phyloP scores from a whole-genome alignment of 2,888 invertebrate genomes.

The Andricus curvator region DNA sequence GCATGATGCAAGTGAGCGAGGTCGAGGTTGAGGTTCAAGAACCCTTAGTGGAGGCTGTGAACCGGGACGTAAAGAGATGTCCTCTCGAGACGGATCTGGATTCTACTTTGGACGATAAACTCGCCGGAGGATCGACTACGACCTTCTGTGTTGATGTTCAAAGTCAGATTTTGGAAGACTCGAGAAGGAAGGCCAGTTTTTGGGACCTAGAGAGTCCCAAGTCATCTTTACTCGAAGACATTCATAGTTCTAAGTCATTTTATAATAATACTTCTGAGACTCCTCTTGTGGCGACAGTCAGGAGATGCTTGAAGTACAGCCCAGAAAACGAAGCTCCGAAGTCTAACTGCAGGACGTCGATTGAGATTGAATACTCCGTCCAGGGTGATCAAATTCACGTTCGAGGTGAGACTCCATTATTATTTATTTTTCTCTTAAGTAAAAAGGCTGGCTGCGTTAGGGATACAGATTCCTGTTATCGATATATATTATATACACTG shows the following conservation, averaged over 20 bases:
- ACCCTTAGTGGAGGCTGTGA: constrained; percentile 69
- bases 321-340: constrained; percentile 68
- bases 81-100: constrained; percentile 74
- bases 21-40: constrained; percentile 49
- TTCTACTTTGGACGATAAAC: constrained; percentile 60
- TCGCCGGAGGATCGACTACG: constrained; percentile 37
- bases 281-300: constrained; percentile 74
- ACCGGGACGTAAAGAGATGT: constrained; percentile 71
- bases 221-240: constrained; percentile 71
- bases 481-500: too few relatives aligned
- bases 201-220: constrained; percentile 75
- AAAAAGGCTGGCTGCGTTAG: too few relatives aligned
- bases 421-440: neutral
- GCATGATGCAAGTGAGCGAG: constrained; percentile 50
- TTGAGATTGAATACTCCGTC: constrained; percentile 83
- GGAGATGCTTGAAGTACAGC: constrained; percentile 75
- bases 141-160: constrained; percentile 12
- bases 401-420: constrained; percentile 82
- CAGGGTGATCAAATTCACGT: constrained; percentile 83
- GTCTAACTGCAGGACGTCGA: constrained; percentile 78
- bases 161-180: constrained; percentile 40
- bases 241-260: constrained; percentile 72
- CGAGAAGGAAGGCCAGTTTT: constrained; percentile 57
- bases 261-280: constrained; percentile 72
- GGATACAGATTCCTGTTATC: too few relatives aligned